Percentiles rank a stretch among this genome's conserved stretches.
Evolutionary conservation across 2,888 invertebrate species (phyloP).

Genomic region (Oligia latruncula): DNA sequence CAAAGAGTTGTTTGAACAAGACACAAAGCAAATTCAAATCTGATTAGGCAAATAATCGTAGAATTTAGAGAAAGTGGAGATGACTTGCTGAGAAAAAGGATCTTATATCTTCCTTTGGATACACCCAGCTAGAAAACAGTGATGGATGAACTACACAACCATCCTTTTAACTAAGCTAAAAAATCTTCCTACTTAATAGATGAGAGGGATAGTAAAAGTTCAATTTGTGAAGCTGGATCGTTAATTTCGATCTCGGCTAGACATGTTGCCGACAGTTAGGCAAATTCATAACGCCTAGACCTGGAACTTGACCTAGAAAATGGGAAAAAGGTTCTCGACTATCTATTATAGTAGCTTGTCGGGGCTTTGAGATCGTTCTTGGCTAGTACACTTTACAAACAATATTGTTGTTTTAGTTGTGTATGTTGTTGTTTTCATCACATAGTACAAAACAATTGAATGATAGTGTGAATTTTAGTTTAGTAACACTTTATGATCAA

Average conservation of each 20-base stretch:
- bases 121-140: not conserved
- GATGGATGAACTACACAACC: not conserved
- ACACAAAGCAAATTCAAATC: slow-evolving; percentile 14
- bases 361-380: slow-evolving; percentile 10
- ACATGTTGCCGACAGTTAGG: slow-evolving; percentile 48
- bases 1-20: slow-evolving; percentile 18
- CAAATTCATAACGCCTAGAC: slow-evolving; percentile 45
- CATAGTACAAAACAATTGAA: not conserved
- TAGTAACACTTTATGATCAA: not conserved
- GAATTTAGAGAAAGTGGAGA: not conserved
- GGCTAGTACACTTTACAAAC: slow-evolving; percentile 4
- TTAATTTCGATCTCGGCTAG: slow-evolving; percentile 45
- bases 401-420: not conserved
- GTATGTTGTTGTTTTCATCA: not conserved
- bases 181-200: not conserved
- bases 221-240: slow-evolving; percentile 32
- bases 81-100: not conserved
- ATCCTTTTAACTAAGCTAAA: slow-evolving; percentile 4
- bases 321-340: slow-evolving; percentile 39
- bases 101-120: not conserved
- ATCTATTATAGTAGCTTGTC: slow-evolving; percentile 29
- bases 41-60: slow-evolving; percentile 13
- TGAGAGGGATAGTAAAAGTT: slow-evolving; percentile 18
- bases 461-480: not conserved
- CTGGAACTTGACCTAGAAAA: slow-evolving; percentile 46